Conservation (phyloP, 2,113 vertebrate species). For the Tenrec ecaudatus region DNA sequence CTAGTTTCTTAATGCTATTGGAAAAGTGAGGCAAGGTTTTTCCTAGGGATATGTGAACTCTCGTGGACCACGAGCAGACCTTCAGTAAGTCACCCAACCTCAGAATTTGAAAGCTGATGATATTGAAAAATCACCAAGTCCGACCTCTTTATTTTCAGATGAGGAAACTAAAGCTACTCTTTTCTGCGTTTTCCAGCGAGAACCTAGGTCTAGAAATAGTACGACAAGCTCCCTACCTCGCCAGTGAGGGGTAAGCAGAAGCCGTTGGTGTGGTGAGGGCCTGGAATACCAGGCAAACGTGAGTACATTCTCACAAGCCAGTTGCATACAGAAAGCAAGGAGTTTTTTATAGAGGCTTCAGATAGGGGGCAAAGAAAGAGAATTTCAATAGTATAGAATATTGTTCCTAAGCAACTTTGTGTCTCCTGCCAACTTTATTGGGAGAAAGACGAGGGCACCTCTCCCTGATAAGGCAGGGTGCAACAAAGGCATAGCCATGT, state of each 20-base stretch:
- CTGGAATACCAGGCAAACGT: neutral
- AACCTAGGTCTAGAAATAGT: slow-evolving; percentile 17
- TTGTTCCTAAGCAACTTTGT: neutral
- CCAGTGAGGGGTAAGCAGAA: neutral
- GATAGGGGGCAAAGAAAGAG: neutral
- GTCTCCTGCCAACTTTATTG: neutral
- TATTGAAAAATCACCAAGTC: neutral
- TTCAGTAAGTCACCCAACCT: neutral
- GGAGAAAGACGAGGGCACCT: neutral
- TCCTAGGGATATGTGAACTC: neutral
- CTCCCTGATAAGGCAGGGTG: neutral
- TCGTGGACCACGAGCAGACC: neutral
- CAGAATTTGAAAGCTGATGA: neutral
- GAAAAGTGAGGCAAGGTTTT: neutral
- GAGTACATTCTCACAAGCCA: neutral
- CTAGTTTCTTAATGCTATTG: neutral
- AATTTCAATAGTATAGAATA: neutral
- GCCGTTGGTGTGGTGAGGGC: neutral
- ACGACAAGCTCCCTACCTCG: neutral
- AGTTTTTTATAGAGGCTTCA: neutral
- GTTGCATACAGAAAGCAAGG: neutral
- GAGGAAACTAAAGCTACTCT: neutral
- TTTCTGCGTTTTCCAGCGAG: neutral
- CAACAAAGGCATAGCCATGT: neutral
- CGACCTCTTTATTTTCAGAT: neutral